Percentiles rank a stretch among this genome's conserved stretches.
These are phyloP conservation scores for Drosophila incognita DNA, from an alignment of 2,888 invertebrate species.

Conservation along the genomic window DNA sequence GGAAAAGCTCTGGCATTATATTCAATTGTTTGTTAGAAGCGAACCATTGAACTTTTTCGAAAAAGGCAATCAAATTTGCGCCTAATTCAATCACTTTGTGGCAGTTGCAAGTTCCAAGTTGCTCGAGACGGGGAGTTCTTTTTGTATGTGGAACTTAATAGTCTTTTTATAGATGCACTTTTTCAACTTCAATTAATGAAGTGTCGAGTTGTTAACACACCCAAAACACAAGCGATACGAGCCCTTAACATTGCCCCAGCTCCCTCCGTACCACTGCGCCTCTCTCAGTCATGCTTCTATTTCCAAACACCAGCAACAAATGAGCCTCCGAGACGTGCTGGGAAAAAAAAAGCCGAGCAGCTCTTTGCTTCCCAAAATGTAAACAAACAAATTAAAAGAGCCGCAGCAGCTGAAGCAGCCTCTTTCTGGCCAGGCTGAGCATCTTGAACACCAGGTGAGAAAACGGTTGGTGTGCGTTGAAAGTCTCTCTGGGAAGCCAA, in stretches of 20 bases:
- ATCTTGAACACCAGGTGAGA: slow-evolving; percentile 70
- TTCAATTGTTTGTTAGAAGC: slow-evolving; percentile 38
- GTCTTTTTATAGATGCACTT: slow-evolving; percentile 80
- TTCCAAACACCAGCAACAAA: slow-evolving; percentile 64
- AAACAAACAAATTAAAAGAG: slow-evolving; percentile 80
- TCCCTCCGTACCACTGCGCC: neutral
- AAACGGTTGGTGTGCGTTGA: slow-evolving; percentile 53
- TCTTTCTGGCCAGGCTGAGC: slow-evolving; percentile 40
- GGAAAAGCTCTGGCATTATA: slow-evolving; percentile 50
- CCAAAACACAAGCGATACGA: slow-evolving; percentile 62
- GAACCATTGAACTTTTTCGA: slow-evolving; percentile 73
- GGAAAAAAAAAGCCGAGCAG: slow-evolving; percentile 57
- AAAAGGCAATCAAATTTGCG: slow-evolving; percentile 72
- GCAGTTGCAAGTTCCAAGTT: slow-evolving; percentile 39
- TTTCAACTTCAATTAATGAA: slow-evolving; percentile 80
- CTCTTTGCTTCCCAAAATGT: slow-evolving; percentile 64
- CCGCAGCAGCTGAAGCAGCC: slow-evolving; percentile 52
- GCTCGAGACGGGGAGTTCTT: slow-evolving; percentile 43
- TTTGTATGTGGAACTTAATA: slow-evolving; percentile 69
- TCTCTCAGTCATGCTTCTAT: slow-evolving; percentile 38
- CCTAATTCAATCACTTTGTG: slow-evolving; percentile 48
- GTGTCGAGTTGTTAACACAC: slow-evolving; percentile 80
- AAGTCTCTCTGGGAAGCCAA: slow-evolving; percentile 45
- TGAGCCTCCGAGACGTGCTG: slow-evolving; percentile 54
- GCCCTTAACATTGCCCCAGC: slow-evolving; percentile 21